phyloP scores from a whole-genome alignment of 2,113 vertebrate species.

The Motacilla alba region DNA sequence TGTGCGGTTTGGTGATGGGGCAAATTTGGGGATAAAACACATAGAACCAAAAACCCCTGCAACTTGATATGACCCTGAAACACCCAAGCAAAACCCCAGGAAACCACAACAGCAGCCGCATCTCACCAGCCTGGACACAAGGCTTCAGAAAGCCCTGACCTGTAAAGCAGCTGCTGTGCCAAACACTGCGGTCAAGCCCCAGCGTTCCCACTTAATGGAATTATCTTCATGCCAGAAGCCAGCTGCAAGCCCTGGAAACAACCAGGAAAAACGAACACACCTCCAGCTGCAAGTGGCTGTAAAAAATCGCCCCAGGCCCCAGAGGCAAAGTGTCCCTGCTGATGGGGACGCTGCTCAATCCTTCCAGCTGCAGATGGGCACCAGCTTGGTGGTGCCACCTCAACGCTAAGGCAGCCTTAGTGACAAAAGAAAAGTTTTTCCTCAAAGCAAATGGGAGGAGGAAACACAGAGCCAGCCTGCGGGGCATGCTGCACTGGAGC shows the following conservation, averaged over 20 bases:
- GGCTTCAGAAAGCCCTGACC: background rate
- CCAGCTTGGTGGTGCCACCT: background rate
- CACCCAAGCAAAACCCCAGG: background rate
- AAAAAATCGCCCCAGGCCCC: rapidly evolving
- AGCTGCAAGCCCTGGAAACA: background rate
- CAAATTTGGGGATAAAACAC: rapidly evolving
- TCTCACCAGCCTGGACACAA: background rate
- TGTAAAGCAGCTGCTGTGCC: rapidly evolving
- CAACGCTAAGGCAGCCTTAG: background rate
- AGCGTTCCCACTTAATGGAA: background rate
- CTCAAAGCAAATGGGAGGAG: background rate
- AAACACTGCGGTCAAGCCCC: rapidly evolving
- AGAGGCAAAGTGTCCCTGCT: background rate
- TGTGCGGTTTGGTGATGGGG: rapidly evolving
- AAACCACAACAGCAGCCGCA: rapidly evolving
- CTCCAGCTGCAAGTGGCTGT: background rate
- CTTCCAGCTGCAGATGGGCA: rapidly evolving
- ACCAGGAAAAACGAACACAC: background rate
- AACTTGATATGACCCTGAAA: background rate
- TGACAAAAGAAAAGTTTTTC: rapidly evolving
- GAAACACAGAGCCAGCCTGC: background rate
- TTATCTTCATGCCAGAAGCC: background rate
- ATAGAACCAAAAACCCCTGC: rapidly evolving
- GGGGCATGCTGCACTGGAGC: rapidly evolving
- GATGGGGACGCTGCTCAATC: too few species aligned